Conservation (phyloP, 1,140 invertebrate species). For the Drosophila mojavensis region DNA sequence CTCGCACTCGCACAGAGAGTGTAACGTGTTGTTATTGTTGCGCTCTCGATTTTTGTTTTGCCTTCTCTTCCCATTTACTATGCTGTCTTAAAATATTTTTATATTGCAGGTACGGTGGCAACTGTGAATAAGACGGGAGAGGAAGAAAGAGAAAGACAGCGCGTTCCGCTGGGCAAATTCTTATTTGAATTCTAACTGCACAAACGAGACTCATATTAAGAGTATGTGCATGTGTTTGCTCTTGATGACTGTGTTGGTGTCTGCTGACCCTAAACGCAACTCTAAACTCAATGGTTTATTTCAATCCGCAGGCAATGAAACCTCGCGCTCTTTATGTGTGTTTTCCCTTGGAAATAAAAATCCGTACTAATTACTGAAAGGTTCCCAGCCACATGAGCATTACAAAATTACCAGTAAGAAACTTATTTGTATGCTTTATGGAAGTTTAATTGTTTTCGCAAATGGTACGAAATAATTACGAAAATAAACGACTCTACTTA, state of each 20-base stretch:
- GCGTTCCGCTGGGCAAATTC: too few relatives aligned
- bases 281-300: constrained; percentile 21
- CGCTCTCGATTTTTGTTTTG: neutral
- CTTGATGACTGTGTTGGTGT: neutral
- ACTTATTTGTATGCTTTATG: constrained; percentile 61
- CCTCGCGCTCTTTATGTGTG: neutral
- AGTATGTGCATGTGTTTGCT: neutral
- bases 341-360: constrained; percentile 18
- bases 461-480: constrained; percentile 57
- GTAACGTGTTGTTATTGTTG: too few relatives aligned
- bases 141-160: too few relatives aligned
- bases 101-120: too few relatives aligned
- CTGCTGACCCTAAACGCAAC: constrained; percentile 6
- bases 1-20: too few relatives aligned
- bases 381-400: constrained; percentile 12
- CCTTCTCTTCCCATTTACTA: too few relatives aligned
- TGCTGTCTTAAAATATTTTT: too few relatives aligned
- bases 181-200: neutral
- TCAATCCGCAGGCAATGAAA: constrained; percentile 34
- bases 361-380: constrained; percentile 49
- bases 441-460: constrained; percentile 60
- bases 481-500: constrained; percentile 22
- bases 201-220: neutral
- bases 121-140: too few relatives aligned
- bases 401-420: constrained; percentile 20